Base-by-base conservation (phyloP, 2,888 invertebrate species). In the Odontocolon sp. region DNA sequence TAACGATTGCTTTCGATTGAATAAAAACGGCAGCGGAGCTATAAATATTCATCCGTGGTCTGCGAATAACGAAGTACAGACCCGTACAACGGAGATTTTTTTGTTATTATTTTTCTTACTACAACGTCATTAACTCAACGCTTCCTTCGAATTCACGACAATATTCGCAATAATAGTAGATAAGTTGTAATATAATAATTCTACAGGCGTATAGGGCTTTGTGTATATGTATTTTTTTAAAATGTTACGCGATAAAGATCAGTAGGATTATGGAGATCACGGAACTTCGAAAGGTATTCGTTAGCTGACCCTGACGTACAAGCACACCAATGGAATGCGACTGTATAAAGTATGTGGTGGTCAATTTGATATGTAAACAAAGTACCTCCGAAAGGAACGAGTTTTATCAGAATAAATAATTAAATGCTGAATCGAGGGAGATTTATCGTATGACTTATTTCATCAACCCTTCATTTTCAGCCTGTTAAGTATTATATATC, bases 321-420 rank as follows among this genome's bases (percentile, higher is more conserved):
- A 81, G 82, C 84, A 85, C 82, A 84, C 84, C 84, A 78, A 84
- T 87, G 87, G 87, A 87, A 87, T 87, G 87, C 86, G 84, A 86
- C 82, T 85, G 81, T 82, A 80, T 77, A 79, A 77, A 79, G 74
- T 83, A 77, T 83, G 81, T 80, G 82, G 82, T 86, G 82, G 84
- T 85, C 83, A 82, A 82, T 84, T 84, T 88, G 88, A 88, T 88
- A 87, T 88, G 88, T 87, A 84, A 87, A 85, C 83, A 86, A 87
- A 87, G 84, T 84, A 87, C 82, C 81, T 86, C 79, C 81, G 77
- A 83, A 85, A 80, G 82, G 81, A 84, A 83, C 81, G 77, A 80
- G 70, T 68, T 52, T 77, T 67, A 61, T 70, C 31, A 64, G 68
- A 77, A 77, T 72, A 77, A 76, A 77, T 77, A 77, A 77, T 68